Evolutionary conservation across 2,888 invertebrate genomes (phyloP), one percentile per base, ranked within the genome.

Genomic region (Thymelicus acteon): DNA sequence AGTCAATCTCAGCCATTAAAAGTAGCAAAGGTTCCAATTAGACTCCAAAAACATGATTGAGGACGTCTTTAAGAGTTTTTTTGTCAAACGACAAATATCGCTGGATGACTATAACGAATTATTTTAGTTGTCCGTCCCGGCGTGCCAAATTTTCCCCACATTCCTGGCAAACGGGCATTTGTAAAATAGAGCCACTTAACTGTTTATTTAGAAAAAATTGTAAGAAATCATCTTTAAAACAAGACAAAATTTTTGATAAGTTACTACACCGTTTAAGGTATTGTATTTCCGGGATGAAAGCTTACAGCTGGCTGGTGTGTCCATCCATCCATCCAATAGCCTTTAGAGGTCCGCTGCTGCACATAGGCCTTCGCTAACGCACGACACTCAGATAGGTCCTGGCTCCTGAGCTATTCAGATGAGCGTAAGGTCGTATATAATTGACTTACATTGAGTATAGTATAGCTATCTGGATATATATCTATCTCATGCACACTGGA

Each of bases 141-240:
- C 75, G 80, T 88, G 88, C 88, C 88, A 88, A 88, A 77, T 83
- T 49, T 7, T 49, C 80, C 82, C 57, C 57, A 12, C 57, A 60
- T 67, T 80, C 69, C 79, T 80, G 81, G 82, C 81, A 78, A 72
- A 67, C 75, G 72, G 67, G 67, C 75, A 74, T 73, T 67, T 69
- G 48, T 31, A 76, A 74, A 75, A 78, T 76, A 74, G 74, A 61
- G 39, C 19, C 67, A 39, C 60, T 67, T 19, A 19, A 44, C 66
- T 58, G 60, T 71, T 60, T 74, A 74, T 67, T 31, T 76, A 74
- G 76, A 74, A 71, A 74, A 75, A 65, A 73, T 62, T 65, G 31
- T 31, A 54, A 19, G 61, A n/a, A 31, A 47, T 47, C 31, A 31
- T 66, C 10, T 58, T 58, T 57, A 44, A 31, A 12, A 63, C 6